Evolutionary conservation across 1,140 invertebrate species (phyloP).

Genomic region (Bombus turneri): DNA sequence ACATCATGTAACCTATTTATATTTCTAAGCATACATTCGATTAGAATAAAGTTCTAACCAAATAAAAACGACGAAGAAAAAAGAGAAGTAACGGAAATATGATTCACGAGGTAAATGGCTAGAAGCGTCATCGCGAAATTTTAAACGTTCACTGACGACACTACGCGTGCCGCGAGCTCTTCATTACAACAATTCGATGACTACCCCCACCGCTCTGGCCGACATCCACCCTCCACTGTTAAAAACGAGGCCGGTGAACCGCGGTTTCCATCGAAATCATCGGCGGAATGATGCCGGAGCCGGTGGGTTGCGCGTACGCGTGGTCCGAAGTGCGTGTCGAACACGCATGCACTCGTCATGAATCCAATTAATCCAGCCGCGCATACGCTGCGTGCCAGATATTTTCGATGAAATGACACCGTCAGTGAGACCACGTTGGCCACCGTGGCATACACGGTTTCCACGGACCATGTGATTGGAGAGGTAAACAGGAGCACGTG

Average conservation of each 20-base stretch:
- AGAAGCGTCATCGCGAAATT: neutral
- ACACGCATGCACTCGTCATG: slow-evolving; percentile 46
- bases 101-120: neutral
- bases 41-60: too few species aligned
- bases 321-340: slow-evolving; percentile 27
- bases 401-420: slow-evolving; percentile 56
- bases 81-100: neutral
- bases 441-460: slow-evolving; percentile 24
- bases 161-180: neutral
- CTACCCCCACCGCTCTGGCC: neutral
- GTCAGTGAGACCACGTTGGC: slow-evolving; percentile 43
- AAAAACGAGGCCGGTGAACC: slow-evolving; percentile 19
- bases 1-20: too few species aligned
- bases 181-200: slow-evolving; percentile 20
- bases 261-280: slow-evolving; percentile 25
- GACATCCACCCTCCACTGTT: neutral
- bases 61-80: neutral
- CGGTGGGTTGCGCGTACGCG: slow-evolving; percentile 5
- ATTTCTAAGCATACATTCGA: too few species aligned
- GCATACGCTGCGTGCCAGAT: slow-evolving; percentile 41
- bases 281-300: slow-evolving; percentile 11
- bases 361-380: slow-evolving; percentile 54
- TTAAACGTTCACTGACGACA: neutral
- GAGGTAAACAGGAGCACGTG: slow-evolving; percentile 82
- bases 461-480: slow-evolving; percentile 67